These are phyloP conservation scores for Cheilosia variabilis DNA, from an alignment of 2,888 invertebrate species.

Conservation along the genomic window DNA sequence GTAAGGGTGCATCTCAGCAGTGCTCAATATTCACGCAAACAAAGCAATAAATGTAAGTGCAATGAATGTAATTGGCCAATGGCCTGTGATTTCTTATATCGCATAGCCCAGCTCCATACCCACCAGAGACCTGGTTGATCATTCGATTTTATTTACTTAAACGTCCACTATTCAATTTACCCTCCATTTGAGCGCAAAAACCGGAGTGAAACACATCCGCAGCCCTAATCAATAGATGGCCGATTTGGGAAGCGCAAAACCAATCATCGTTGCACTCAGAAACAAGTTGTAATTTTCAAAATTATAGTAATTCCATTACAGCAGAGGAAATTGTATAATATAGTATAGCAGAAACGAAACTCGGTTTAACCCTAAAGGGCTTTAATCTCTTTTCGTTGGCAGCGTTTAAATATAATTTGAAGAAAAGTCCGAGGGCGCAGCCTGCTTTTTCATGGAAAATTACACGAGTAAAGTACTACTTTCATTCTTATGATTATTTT, in stretches of 20 bases:
- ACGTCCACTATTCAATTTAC: conserved; percentile 40
- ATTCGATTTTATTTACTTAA: conserved; percentile 57
- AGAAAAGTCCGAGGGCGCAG: conserved; percentile 24
- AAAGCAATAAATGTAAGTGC: conserved; percentile 64
- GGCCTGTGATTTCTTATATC: conserved; percentile 12
- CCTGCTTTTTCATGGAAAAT: conserved; percentile 55
- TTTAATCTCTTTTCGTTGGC: conserved; percentile 12
- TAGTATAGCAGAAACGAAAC: conserved; percentile 13
- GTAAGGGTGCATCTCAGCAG: conserved; percentile 40
- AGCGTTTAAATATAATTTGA: conserved; percentile 68
- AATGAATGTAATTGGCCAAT: conserved; percentile 31
- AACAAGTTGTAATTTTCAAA: conserved; percentile 62
- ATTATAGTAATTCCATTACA: conserved; percentile 74
- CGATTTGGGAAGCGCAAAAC: not conserved
- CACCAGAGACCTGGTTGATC: conserved; percentile 5
- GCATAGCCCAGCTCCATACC: not conserved
- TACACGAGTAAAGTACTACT: conserved; percentile 68
- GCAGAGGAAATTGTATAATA: conserved; percentile 23
- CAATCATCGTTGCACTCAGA: conserved; percentile 16
- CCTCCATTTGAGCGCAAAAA: not conserved
- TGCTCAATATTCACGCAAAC: conserved; percentile 12
- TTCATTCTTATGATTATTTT: conserved; percentile 69
- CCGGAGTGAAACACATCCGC: not conserved
- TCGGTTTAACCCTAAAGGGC: conserved; percentile 64
- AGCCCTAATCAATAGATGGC: conserved; percentile 57